Evolutionary conservation across 2,797 vertebrate species (phyloP).

Genomic region (Pygocentrus nattereri): DNA sequence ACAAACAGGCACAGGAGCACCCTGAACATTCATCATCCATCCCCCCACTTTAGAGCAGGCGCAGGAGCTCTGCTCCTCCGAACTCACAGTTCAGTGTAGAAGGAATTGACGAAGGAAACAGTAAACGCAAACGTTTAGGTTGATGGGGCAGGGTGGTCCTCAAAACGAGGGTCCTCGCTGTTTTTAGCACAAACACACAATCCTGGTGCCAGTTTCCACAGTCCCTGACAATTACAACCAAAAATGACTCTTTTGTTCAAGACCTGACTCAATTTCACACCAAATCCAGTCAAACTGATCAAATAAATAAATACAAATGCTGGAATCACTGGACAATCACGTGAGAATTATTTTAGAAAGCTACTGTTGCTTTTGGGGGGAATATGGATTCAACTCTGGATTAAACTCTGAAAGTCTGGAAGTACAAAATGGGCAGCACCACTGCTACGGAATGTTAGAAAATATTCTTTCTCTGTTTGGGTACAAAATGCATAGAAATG

Average conservation of each 20-base stretch:
- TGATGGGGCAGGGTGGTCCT: constrained; percentile 40
- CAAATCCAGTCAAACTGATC: constrained; percentile 64
- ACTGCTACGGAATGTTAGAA: constrained; percentile 24
- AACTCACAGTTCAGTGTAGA: neutral
- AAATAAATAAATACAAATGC: constrained; percentile 63
- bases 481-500: constrained; percentile 12
- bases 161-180: constrained; percentile 44
- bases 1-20: constrained; percentile 59
- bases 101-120: constrained; percentile 44
- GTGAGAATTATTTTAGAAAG: constrained; percentile 13
- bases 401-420: neutral
- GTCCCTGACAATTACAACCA: constrained; percentile 62
- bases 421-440: constrained; percentile 17
- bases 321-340: constrained; percentile 60
- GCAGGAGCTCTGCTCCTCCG: neutral
- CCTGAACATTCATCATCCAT: constrained; percentile 32
- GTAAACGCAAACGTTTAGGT: constrained; percentile 19
- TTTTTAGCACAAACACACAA: constrained; percentile 70
- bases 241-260: constrained; percentile 56
- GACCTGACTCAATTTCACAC: constrained; percentile 64
- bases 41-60: neutral
- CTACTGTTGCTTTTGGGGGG: constrained; percentile 46
- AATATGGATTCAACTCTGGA: constrained; percentile 13
- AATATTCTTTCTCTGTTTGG: constrained; percentile 1
- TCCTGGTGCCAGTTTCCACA: constrained; percentile 52